Percentiles rank a stretch among this genome's conserved stretches.
Conservation (phyloP, 1,140 invertebrate genomes). For the Pomacea maculata region DNA sequence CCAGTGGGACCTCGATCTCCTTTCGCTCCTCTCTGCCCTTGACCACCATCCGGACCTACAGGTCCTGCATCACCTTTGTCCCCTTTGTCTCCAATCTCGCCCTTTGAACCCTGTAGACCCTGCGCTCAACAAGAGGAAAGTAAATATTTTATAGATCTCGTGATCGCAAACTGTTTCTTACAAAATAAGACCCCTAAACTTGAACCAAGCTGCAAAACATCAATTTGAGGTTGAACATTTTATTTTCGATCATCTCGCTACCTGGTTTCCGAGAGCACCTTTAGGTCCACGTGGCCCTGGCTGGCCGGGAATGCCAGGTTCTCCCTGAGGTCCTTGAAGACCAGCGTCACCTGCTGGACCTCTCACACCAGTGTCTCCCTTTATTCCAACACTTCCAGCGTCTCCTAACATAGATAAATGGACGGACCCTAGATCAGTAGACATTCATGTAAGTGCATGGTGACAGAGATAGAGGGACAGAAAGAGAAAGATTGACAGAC, state of each 20-base stretch:
- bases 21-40: not conserved
- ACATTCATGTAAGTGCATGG: not conserved
- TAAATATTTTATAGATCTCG: too few species aligned
- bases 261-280: too few species aligned
- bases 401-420: not conserved
- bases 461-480: not conserved
- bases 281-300: too few species aligned
- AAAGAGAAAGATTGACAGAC: slow-evolving; percentile 10
- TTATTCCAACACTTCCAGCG: not conserved
- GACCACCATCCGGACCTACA: not conserved
- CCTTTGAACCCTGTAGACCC: not conserved
- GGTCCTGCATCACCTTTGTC: not conserved
- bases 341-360: not conserved
- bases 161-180: too few species aligned
- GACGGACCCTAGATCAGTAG: not conserved
- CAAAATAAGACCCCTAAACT: too few species aligned
- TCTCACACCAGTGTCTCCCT: not conserved
- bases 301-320: not conserved
- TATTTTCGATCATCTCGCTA: too few species aligned
- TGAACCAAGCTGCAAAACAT: not conserved
- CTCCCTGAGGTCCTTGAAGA: not conserved
- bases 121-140: too few species aligned
- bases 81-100: not conserved
- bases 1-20: not conserved
- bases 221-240: not conserved